These are phyloP conservation scores for Phoeniculus purpureus DNA, from an alignment of 2,797 vertebrate species.

Conservation along the genomic window DNA sequence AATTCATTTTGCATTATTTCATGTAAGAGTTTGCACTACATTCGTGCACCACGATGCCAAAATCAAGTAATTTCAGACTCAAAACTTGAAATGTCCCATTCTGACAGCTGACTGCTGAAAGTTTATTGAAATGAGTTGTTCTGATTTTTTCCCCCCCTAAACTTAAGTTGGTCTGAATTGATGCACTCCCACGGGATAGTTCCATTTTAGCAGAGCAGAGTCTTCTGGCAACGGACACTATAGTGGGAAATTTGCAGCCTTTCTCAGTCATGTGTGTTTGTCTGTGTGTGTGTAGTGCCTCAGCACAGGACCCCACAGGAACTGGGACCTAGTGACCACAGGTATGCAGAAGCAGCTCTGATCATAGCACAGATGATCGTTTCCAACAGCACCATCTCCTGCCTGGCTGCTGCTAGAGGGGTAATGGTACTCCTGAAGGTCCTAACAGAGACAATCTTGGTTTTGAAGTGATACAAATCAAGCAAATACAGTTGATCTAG, in stretches of 20 bases:
- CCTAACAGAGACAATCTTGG: background rate
- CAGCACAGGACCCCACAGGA: background rate
- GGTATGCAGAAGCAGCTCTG: background rate
- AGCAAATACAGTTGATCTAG: background rate
- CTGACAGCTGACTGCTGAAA: slow-evolving; percentile 41
- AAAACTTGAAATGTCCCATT: slow-evolving; percentile 22
- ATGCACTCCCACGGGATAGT: background rate
- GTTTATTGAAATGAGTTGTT: slow-evolving; percentile 33
- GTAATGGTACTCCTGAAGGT: background rate
- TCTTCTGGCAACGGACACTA: slow-evolving; percentile 33
- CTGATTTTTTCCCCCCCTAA: background rate
- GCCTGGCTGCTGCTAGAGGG: background rate
- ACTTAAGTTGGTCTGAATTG: background rate
- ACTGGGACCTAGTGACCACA: background rate
- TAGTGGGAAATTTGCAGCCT: background rate
- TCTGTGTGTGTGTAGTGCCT: background rate
- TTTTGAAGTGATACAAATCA: background rate
- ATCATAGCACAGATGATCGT: background rate
- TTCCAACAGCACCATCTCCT: background rate
- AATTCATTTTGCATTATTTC: slow-evolving; percentile 1
- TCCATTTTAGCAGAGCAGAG: background rate
- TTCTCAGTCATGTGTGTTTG: background rate
- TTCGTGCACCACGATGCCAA: background rate
- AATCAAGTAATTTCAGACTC: slow-evolving; percentile 26
- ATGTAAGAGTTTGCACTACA: background rate